A percentile compares a stretch with the other conserved stretches of the same genome.
These are phyloP conservation scores for Odocoileus hemionus DNA, from an alignment of 2,113 vertebrate genomes.

Conservation along the genomic window DNA sequence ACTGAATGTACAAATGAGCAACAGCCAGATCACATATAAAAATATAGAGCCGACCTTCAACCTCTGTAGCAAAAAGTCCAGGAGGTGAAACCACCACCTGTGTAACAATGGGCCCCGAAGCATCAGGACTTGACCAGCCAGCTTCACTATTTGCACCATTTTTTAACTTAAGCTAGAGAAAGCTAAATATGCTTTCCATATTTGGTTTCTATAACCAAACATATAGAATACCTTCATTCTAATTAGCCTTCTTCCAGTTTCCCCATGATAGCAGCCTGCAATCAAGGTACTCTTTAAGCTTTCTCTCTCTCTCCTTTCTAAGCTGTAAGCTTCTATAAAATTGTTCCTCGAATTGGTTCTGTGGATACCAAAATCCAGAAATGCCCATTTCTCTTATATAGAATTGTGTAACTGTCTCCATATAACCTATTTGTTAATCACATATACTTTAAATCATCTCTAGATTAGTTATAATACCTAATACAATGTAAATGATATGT, in stretches of 20 bases:
- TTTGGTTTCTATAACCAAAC: neutral
- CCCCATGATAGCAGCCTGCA: neutral
- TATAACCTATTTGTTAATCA: neutral
- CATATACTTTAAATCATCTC: neutral
- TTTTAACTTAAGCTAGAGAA: neutral
- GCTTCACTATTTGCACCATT: neutral
- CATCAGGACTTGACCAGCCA: neutral
- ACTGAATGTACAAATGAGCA: neutral
- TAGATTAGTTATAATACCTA: neutral
- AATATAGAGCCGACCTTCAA: neutral
- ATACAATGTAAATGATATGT: neutral
- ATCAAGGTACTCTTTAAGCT: neutral
- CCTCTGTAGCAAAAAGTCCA: neutral
- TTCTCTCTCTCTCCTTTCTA: neutral
- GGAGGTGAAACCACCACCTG: neutral
- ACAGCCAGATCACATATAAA: neutral
- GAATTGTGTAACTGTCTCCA: neutral
- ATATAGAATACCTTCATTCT: neutral
- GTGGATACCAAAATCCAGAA: neutral
- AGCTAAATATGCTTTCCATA: neutral
- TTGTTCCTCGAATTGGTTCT: neutral
- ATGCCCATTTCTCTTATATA: neutral
- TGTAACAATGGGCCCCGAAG: neutral
- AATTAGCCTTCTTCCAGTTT: neutral
- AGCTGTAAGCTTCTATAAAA: neutral